Evolutionary conservation across 2,797 vertebrate species (phyloP).

Genomic region (Phrynocephalus guinanensis): DNA sequence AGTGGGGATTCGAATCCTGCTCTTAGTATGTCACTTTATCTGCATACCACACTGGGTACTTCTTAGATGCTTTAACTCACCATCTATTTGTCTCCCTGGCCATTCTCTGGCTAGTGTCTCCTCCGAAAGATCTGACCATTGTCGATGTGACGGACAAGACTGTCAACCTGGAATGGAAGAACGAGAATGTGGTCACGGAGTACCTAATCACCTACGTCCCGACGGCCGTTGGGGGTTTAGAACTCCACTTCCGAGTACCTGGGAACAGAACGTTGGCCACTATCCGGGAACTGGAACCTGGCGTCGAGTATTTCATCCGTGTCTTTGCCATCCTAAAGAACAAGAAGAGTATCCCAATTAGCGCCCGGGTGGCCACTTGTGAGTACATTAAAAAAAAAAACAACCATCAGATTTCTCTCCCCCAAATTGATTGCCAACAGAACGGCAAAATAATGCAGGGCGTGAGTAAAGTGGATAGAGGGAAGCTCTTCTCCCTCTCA

Average conservation of each 20-base stretch:
- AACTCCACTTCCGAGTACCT: conserved; percentile 89
- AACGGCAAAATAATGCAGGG: neutral
- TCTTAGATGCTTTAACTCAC: neutral
- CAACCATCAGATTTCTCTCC: neutral
- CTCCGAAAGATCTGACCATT: conserved; percentile 91
- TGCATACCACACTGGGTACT: neutral
- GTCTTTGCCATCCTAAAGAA: conserved; percentile 96
- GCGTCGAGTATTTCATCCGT: conserved; percentile 94
- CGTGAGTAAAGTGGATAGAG: too few species aligned
- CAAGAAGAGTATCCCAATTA: conserved; percentile 94
- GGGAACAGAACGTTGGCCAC: conserved; percentile 89
- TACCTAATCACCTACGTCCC: conserved; percentile 92
- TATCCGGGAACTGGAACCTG: conserved; percentile 91
- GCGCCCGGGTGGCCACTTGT: conserved; percentile 94
- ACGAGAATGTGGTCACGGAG: conserved; percentile 90
- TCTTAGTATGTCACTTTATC: too few species aligned
- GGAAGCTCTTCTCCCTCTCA: too few species aligned
- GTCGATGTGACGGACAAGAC: conserved; percentile 90
- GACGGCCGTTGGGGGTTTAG: conserved; percentile 88
- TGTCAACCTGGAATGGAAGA: conserved; percentile 92
- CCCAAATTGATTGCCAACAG: neutral
- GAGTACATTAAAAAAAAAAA: conserved; percentile 64
- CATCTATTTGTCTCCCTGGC: too few species aligned
- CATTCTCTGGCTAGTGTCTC: conserved; percentile 84
- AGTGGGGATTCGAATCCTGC: too few species aligned